Evolutionary conservation across 2,113 vertebrate genomes (phyloP), one percentile per base, ranked within the genome.

Genomic region (Syngnathus scovelli): DNA sequence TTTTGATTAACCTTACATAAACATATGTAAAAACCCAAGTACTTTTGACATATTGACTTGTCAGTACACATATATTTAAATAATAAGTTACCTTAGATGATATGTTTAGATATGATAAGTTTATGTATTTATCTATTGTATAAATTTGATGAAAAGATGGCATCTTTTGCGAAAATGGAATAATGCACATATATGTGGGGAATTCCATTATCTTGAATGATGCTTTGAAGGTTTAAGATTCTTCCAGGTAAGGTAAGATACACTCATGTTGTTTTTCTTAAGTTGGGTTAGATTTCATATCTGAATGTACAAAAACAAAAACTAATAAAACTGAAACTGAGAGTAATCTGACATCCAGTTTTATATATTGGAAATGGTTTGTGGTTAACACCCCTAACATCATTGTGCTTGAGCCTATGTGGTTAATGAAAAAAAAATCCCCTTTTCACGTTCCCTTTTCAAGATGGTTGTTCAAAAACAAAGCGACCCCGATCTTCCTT

Each of bases 171-270:
- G 44, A 46, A 16, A 18, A 48, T 48, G 16, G 46, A 48, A 48
- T 48, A 48, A 5, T 51, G 6, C 7, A n/a, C 19, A 49, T 44
- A 16, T 7, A 3, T 7, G 33, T 61, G 79, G 84, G 81, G 13
- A 83, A 80, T 80, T 78, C 83, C 85, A 23, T 37, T 44, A 44
- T 62, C 62, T 74, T 71, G 64, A 62, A 58, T 75, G 59, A 61
- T 46, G 54, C 71, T 76, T 60, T 63, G 63, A 67, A 39, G 68
- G 70, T 67, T 75, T 82, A 36, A 65, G 11, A 4, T 52, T 52
- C 19, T 52, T 52, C 49, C 19, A 52, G 10, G 27, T 33, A 7
- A 52, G 49, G 49, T 52, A 52, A 52, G 19, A 2, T 52, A 52
- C 49, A n/a, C 10, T 4, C 19, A 49, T 9, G 5, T 8, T 49